phyloP scores from a whole-genome alignment of 2,797 vertebrate species.

The Crenuchus spilurus region DNA sequence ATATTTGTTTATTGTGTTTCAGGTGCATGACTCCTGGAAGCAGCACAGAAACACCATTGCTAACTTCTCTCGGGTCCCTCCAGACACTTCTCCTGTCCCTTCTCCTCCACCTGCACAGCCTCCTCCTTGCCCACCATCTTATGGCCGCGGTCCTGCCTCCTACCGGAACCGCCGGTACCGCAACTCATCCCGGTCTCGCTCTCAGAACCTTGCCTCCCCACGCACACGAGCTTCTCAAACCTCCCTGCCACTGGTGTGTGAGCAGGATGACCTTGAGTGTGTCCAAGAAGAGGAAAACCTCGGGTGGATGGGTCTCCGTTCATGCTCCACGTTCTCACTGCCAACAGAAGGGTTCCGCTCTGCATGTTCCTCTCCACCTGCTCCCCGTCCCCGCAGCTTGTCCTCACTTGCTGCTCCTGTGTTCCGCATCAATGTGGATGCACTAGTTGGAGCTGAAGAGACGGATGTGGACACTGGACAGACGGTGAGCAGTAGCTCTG shows the following conservation, averaged over 20 bases:
- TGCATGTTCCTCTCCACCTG: conserved; percentile 66
- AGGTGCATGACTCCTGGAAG: conserved; percentile 67
- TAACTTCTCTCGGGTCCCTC: conserved; percentile 53
- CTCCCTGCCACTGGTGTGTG: conserved; percentile 54
- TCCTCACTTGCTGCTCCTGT: conserved; percentile 63
- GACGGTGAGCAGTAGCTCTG: conserved; percentile 74
- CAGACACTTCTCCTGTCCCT: conserved; percentile 51
- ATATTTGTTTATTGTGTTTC: neutral
- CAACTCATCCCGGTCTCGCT: conserved; percentile 21
- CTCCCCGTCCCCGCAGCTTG: conserved; percentile 61
- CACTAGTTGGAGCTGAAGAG: conserved; percentile 87
- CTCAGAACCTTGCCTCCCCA: conserved; percentile 63
- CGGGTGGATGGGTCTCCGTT: conserved; percentile 75
- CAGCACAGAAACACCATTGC: conserved; percentile 68
- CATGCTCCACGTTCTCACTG: conserved; percentile 87
- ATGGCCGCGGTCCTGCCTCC: conserved; percentile 52
- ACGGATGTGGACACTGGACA: conserved; percentile 92
- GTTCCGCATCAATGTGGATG: conserved; percentile 81
- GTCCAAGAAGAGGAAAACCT: conserved; percentile 55
- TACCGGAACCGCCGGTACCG: conserved; percentile 64
- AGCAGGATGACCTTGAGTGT: conserved; percentile 58
- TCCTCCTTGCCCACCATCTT: conserved; percentile 60
- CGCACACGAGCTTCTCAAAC: conserved; percentile 59
- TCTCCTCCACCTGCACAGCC: conserved; percentile 54
- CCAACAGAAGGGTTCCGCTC: conserved; percentile 71